A percentile compares a stretch with the other conserved stretches of the same genome.
phyloP scores from a whole-genome alignment of 2,888 invertebrate species.

The Melanargia galathea region DNA sequence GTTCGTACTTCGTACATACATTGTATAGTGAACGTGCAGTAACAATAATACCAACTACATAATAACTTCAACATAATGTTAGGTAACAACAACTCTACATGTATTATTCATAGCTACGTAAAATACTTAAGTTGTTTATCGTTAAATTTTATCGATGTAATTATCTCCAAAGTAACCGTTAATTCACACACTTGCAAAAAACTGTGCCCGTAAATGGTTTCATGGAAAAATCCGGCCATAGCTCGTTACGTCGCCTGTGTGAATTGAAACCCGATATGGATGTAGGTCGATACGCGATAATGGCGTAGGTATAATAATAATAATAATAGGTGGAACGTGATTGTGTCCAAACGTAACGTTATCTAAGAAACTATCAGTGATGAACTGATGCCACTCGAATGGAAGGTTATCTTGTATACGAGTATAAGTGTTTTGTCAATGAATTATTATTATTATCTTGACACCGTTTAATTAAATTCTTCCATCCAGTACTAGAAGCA shows the following conservation, averaged over 20 bases:
- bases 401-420: conserved; percentile 28
- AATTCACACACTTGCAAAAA: conserved; percentile 8
- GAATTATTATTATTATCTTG: conserved; percentile 17
- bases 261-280: conserved; percentile 25
- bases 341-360: conserved; percentile 20
- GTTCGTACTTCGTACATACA: not conserved
- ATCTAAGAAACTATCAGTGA: conserved; percentile 1
- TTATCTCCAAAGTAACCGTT: conserved; percentile 19
- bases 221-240: conserved; percentile 20
- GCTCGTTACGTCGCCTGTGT: conserved; percentile 19
- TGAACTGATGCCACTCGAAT: conserved; percentile 3
- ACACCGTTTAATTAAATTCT: not conserved
- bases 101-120: conserved; percentile 3
- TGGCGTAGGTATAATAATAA: conserved; percentile 10
- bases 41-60: not conserved
- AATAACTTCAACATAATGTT: conserved; percentile 1
- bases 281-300: conserved; percentile 28
- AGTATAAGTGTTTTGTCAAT: not conserved
- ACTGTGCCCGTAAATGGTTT: conserved; percentile 13
- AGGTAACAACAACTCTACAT: conserved; percentile 2
- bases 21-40: no score
- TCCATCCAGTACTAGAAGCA: not conserved
- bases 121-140: not conserved
- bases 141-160: conserved; percentile 17
- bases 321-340: not conserved